phyloP scores from a whole-genome alignment of 2,797 vertebrate genomes.

The Peromyscus aztecus region DNA sequence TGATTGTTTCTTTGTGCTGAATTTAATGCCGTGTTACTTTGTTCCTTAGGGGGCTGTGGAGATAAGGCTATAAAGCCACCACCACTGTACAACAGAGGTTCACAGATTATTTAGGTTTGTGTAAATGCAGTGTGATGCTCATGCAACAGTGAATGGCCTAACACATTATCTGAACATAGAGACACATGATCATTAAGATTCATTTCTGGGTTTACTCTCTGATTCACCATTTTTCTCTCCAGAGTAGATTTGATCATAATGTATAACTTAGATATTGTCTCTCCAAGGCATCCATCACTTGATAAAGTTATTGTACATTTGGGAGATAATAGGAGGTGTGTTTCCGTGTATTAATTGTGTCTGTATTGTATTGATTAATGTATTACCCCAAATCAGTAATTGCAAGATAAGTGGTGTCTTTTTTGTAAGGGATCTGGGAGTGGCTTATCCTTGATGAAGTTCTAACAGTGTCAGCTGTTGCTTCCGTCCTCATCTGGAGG shows the following conservation, averaged over 20 bases:
- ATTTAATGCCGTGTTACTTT: not conserved
- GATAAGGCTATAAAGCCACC: not conserved
- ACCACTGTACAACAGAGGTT: not conserved
- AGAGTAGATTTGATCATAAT: not conserved
- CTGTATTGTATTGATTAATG: not conserved
- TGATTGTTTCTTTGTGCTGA: not conserved
- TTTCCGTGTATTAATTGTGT: not conserved
- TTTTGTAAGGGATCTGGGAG: not conserved
- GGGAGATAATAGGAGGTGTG: not conserved
- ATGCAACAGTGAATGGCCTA: not conserved
- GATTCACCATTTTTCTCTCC: constrained; percentile 20
- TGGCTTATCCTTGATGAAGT: not conserved
- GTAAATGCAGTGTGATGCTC: not conserved
- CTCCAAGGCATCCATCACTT: not conserved
- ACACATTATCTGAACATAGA: not conserved
- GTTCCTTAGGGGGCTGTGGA: not conserved
- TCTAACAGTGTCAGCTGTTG: not conserved
- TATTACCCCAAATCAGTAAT: not conserved
- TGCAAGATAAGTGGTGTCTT: not conserved
- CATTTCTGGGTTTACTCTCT: constrained; percentile 31
- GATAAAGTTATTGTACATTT: not conserved
- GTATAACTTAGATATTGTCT: not conserved
- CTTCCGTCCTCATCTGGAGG: not conserved
- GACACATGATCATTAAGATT: not conserved
- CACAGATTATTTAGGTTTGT: not conserved